Evolutionary conservation across 2,888 invertebrate species (phyloP).

Genomic region (Reticulitermes lucifugus): DNA sequence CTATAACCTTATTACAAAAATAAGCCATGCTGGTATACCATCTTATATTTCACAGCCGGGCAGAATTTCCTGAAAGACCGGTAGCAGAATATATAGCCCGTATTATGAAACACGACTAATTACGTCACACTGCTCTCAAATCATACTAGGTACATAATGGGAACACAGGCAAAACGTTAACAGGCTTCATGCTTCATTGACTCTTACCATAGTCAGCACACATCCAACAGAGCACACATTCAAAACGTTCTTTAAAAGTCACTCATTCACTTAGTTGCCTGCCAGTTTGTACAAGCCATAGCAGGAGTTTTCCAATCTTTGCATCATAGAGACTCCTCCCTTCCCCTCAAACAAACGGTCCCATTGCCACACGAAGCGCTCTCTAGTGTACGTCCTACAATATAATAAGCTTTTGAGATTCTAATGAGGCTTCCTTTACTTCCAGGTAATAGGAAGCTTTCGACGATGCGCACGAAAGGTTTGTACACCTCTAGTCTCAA

Average conservation of each 20-base stretch:
- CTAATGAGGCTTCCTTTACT: neutral
- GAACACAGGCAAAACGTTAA: neutral
- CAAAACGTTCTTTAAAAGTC: neutral
- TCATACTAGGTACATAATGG: neutral
- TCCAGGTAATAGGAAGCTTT: no score
- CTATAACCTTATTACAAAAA: no score
- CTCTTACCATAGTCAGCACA: neutral
- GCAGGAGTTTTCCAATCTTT: neutral
- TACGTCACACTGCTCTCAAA: neutral
- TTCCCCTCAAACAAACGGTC: neutral
- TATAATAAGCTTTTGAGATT: neutral
- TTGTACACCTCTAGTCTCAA: no score
- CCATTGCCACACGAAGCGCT: neutral
- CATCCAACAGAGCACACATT: neutral
- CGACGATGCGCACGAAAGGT: no score
- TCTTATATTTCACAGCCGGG: neutral
- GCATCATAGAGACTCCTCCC: neutral
- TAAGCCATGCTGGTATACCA: neutral
- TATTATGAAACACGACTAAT: neutral
- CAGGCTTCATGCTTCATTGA: neutral
- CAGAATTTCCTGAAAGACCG: neutral
- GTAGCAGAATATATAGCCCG: neutral
- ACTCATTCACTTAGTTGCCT: constrained; percentile 12
- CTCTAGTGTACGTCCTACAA: neutral
- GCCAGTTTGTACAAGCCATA: neutral